phyloP scores from a whole-genome alignment of 2,113 vertebrate species.

The Cichladusa arquata region DNA sequence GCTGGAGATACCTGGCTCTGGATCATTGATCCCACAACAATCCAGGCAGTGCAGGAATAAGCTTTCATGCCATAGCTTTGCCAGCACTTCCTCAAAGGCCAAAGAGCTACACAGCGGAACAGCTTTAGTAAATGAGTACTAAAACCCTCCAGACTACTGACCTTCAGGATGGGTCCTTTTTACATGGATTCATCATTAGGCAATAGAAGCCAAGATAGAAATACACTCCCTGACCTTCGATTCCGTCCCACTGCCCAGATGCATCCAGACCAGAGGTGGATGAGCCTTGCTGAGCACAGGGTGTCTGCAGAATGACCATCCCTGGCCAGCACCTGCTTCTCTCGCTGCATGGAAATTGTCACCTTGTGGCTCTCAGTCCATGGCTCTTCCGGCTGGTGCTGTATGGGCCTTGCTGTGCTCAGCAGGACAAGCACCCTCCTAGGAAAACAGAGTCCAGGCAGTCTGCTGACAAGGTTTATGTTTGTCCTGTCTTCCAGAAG shows the following conservation, averaged over 20 bases:
- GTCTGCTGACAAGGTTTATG: not conserved
- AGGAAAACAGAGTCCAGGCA: not conserved
- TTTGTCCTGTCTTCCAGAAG: not conserved
- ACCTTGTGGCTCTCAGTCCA: not conserved
- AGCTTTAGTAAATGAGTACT: not conserved
- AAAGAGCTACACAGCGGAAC: not conserved
- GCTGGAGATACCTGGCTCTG: not conserved
- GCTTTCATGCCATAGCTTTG: not conserved
- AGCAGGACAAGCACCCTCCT: not conserved
- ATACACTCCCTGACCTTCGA: not conserved
- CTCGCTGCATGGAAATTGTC: not conserved
- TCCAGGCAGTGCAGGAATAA: not conserved
- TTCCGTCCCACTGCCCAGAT: rapidly evolving
- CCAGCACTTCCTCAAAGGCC: not conserved
- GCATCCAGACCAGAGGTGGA: not conserved
- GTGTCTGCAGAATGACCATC: not conserved
- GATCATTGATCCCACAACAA: not conserved
- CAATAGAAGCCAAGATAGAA: not conserved
- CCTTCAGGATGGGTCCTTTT: not conserved
- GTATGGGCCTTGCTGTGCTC: not conserved
- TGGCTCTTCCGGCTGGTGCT: rapidly evolving
- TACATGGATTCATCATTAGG: not conserved
- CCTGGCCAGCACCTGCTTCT: not conserved
- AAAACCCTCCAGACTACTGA: not conserved
- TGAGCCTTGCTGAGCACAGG: not conserved